Conservation (phyloP, 2,888 invertebrate species). For the Pogonocherus hispidulus region DNA sequence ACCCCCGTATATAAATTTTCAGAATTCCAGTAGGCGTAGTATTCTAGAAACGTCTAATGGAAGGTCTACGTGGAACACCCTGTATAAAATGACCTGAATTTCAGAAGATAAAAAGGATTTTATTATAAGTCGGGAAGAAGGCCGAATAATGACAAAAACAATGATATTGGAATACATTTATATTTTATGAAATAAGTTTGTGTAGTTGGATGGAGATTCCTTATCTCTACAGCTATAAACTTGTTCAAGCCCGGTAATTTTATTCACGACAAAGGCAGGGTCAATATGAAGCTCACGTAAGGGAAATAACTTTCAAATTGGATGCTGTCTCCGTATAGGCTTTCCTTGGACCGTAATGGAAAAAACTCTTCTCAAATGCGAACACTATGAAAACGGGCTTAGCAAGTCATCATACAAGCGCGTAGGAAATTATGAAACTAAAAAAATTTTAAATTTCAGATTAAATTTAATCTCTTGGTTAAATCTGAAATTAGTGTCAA, state of each 20-base stretch:
- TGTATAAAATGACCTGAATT: too few relatives aligned
- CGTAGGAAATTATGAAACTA: too few relatives aligned
- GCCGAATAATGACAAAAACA: conserved; percentile 39
- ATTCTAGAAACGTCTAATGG: too few relatives aligned
- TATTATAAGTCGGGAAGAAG: conserved; percentile 9
- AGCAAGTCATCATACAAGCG: conserved; percentile 1
- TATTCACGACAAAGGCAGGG: conserved; percentile 58
- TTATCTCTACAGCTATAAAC: conserved; percentile 53
- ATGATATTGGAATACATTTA: conserved; percentile 57
- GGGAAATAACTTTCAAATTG: conserved; percentile 62
- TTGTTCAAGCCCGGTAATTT: conserved; percentile 58
- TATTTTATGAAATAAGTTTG: conserved; percentile 61
- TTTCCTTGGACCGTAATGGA: conserved; percentile 29
- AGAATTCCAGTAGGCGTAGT: too few relatives aligned
- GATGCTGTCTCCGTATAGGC: conserved; percentile 57
- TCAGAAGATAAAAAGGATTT: too few relatives aligned
- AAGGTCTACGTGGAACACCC: too few relatives aligned
- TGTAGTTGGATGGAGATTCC: conserved; percentile 50
- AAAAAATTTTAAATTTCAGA: too few relatives aligned
- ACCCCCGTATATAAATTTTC: too few relatives aligned
- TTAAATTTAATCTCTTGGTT: too few relatives aligned
- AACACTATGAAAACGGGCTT: conserved; percentile 7
- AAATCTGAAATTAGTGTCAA: too few relatives aligned
- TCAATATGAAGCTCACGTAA: conserved; percentile 61
- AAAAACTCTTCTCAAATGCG: not conserved